A percentile compares a stretch with the other conserved stretches of the same genome.
Evolutionary conservation across 2,113 vertebrate species (phyloP).

Genomic region (Platycercus adscitus): DNA sequence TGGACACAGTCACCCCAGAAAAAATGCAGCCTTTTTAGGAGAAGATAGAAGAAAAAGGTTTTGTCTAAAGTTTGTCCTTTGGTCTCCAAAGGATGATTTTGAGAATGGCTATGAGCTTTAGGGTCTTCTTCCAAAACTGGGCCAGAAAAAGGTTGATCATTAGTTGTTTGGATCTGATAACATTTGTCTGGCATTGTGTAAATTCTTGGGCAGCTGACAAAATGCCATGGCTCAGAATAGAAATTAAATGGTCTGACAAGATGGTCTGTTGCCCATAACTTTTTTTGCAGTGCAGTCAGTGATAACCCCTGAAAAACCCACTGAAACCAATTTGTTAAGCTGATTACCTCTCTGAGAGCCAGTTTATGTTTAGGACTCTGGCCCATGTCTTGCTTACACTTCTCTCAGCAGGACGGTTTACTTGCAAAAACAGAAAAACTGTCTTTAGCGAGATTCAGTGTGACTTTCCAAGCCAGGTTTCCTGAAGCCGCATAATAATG

Average conservation of each 20-base stretch:
- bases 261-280: neutral
- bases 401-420: neutral
- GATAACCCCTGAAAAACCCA: neutral
- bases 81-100: neutral
- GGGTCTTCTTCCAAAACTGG: neutral
- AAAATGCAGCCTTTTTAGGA: neutral
- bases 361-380: neutral
- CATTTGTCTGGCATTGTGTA: neutral
- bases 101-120: neutral
- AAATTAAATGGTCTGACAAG: neutral
- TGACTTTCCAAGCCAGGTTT: neutral
- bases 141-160: neutral
- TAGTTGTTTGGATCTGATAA: neutral
- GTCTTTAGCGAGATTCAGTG: neutral
- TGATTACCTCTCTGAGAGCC: neutral
- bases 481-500: neutral
- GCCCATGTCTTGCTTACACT: neutral
- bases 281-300: neutral
- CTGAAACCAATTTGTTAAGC: neutral
- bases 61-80: neutral
- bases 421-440: neutral
- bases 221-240: slow-evolving; percentile 20
- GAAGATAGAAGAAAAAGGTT: neutral
- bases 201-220: slow-evolving; percentile 5
- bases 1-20: neutral